These are phyloP conservation scores for Mercenaria mercenaria DNA, from an alignment of 1,140 invertebrate genomes.

Conservation along the genomic window DNA sequence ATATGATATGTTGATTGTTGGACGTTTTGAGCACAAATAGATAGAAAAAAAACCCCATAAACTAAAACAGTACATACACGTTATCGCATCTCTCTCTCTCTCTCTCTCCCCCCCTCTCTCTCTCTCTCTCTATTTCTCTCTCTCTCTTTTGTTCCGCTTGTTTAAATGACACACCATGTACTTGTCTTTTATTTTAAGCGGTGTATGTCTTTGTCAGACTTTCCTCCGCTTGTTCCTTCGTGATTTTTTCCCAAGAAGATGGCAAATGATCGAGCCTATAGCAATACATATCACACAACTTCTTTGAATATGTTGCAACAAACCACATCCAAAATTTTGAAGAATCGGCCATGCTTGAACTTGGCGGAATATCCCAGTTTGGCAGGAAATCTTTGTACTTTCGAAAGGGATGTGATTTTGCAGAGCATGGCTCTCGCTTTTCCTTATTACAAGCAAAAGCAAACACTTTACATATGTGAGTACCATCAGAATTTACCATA, in stretches of 20 bases:
- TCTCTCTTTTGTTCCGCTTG: too few relatives aligned
- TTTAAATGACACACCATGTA: too few relatives aligned
- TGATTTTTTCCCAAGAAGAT: background rate
- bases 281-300: background rate
- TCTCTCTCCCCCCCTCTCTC: too few relatives aligned
- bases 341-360: background rate
- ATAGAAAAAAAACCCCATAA: too few relatives aligned
- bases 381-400: background rate
- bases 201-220: background rate
- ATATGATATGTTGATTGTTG: too few relatives aligned
- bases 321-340: constrained; percentile 25
- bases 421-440: background rate
- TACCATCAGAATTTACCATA: background rate
- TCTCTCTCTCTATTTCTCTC: too few relatives aligned
- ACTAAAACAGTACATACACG: too few relatives aligned
- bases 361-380: background rate
- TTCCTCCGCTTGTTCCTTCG: background rate
- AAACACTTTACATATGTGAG: background rate
- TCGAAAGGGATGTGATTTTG: background rate
- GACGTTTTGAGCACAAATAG: too few relatives aligned
- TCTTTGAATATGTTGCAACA: background rate
- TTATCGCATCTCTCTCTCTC: too few relatives aligned
- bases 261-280: background rate
- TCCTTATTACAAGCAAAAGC: background rate
- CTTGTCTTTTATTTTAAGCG: background rate